Evolutionary conservation across 2,888 invertebrate species (phyloP).

Genomic region (Dasysyrphus tricinctus): DNA sequence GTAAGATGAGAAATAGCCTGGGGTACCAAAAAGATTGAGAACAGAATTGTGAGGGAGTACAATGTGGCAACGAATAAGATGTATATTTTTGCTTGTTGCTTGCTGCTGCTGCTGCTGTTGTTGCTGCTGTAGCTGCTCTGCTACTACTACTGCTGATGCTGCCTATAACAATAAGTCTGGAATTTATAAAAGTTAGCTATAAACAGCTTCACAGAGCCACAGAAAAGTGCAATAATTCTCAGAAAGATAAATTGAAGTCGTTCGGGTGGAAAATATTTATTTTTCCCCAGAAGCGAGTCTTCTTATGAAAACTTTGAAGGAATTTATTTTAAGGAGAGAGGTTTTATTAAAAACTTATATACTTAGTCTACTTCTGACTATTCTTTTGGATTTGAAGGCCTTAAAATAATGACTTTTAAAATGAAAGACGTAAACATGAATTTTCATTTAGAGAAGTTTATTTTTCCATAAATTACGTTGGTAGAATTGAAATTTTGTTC

Average conservation of each 20-base stretch:
- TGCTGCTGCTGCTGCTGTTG: constrained; percentile 30
- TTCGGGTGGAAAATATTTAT: constrained; percentile 33
- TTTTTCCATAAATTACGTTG: no score
- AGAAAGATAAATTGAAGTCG: constrained; percentile 28
- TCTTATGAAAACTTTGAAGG: constrained; percentile 4
- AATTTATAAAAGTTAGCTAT: constrained; percentile 29
- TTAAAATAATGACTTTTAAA: neutral
- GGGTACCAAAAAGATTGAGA: constrained; percentile 23
- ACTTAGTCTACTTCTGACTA: neutral
- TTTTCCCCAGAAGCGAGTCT: constrained; percentile 30
- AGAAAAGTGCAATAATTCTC: constrained; percentile 30
- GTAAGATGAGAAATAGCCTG: constrained; percentile 55
- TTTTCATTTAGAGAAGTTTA: no score
- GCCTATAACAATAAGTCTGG: constrained; percentile 27
- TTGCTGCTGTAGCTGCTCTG: constrained; percentile 29
- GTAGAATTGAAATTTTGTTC: no score
- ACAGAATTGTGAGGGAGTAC: constrained; percentile 3
- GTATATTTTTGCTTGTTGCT: constrained; percentile 45
- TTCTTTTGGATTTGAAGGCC: neutral
- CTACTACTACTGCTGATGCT: neutral
- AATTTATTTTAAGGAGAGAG: constrained; percentile 10
- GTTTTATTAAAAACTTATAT: constrained; percentile 11
- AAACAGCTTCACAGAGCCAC: constrained; percentile 19
- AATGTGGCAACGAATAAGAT: constrained; percentile 15
- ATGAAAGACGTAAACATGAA: no score